Percentiles rank a stretch among this genome's conserved stretches.
Conservation (phyloP, 2,113 vertebrate species). For the Percina caprodes region DNA sequence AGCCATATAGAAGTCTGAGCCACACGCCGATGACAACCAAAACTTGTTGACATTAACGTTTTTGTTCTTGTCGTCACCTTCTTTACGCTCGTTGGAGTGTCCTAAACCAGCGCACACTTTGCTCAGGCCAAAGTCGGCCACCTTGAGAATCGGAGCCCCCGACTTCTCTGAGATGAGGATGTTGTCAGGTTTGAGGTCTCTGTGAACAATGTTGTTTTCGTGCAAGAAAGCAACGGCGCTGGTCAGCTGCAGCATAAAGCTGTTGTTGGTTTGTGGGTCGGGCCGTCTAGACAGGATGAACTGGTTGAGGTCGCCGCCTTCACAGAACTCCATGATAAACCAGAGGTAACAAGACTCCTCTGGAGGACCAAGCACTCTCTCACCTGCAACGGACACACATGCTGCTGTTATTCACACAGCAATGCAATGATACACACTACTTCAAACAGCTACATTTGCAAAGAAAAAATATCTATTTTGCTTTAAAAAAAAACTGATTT, state of each 20-base stretch:
- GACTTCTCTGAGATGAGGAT: conserved; percentile 94
- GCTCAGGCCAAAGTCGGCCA: conserved; percentile 96
- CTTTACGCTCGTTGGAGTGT: conserved; percentile 72
- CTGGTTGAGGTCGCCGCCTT: conserved; percentile 96
- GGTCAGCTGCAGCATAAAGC: conserved; percentile 96
- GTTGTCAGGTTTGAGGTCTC: conserved; percentile 98
- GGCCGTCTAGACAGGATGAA: conserved; percentile 92
- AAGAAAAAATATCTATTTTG: neutral
- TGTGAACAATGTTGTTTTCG: conserved; percentile 94
- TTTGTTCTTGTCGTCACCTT: conserved; percentile 82
- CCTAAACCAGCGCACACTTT: conserved; percentile 93
- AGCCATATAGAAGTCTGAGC: conserved; percentile 97
- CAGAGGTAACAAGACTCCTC: conserved; percentile 96
- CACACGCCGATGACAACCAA: conserved; percentile 95
- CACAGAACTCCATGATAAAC: conserved; percentile 99
- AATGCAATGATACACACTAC: neutral
- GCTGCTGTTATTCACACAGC: conserved; percentile 5
- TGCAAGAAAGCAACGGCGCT: conserved; percentile 96
- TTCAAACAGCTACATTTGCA: neutral
- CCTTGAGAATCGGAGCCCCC: conserved; percentile 91
- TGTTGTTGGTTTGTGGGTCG: conserved; percentile 89
- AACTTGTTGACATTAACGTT: conserved; percentile 93
- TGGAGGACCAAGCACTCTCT: conserved; percentile 89
- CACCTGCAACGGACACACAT: conserved; percentile 80
- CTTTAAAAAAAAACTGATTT: neutral